phyloP scores from a whole-genome alignment of 2,113 vertebrate genomes.

The Suricata suricatta region DNA sequence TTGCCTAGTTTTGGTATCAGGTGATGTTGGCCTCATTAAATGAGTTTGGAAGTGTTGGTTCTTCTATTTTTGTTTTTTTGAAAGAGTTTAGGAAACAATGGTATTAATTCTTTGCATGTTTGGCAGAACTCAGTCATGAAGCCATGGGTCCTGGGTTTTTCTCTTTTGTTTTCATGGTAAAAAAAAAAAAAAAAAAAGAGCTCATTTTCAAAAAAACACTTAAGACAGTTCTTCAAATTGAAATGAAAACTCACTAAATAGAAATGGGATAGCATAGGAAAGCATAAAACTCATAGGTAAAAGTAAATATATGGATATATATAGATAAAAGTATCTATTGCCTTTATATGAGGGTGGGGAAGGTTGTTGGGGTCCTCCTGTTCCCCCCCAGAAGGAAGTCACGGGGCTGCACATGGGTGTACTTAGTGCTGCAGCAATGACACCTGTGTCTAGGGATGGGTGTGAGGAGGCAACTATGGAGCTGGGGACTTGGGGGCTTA shows the following conservation, averaged over 20 bases:
- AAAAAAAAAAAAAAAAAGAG: neutral
- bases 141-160: neutral
- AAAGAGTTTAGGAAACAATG: neutral
- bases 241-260: neutral
- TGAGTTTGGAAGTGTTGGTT: neutral
- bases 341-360: neutral
- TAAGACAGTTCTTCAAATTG: neutral
- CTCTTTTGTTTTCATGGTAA: neutral
- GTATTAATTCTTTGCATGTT: neutral
- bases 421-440: neutral
- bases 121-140: neutral
- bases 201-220: neutral
- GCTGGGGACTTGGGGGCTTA: neutral
- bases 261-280: neutral
- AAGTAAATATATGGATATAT: neutral
- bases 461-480: neutral
- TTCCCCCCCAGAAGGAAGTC: neutral
- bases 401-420: neutral
- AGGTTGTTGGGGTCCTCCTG: neutral
- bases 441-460: neutral
- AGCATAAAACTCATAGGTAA: neutral
- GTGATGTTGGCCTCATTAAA: neutral
- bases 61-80: neutral
- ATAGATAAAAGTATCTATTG: neutral
- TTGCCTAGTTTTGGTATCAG: neutral